Evolutionary conservation across 1,140 invertebrate species (phyloP), one percentile per base, ranked within the genome.

Genomic region (Diploscapter pachys): DNA sequence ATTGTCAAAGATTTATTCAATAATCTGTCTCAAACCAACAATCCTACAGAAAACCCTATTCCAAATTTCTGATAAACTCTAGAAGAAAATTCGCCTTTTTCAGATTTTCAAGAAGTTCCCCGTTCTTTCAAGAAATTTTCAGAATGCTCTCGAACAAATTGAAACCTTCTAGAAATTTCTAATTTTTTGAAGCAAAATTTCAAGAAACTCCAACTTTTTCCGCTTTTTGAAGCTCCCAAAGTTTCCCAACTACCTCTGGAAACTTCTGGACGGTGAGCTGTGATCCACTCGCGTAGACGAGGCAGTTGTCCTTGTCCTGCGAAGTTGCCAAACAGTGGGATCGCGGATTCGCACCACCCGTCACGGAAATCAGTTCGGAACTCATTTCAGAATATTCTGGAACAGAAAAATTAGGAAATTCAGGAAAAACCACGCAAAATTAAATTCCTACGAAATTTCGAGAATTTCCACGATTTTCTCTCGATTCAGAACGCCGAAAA

Each of bases 281-380:
- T 48, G 55, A 59, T 3, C 63, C 64, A 3, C 65, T 69, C 3
- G 73, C 73, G 48, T 74, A 74, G 56, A 31, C 13, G 73, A 53
- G 4, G 63, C 57, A 3, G 67, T 31, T 75, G 59, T 55, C 9
- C 51, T 31, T 31, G 31, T 31, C 31, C 31, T 31, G 31, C 1
- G 31, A 68, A 6, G 65, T 13, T 4, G 54, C 68, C 50, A 75
- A 53, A 56, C 57, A 61, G 68, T 75, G 74, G 5, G 74, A 70
- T 1, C 67, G 50, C 2, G 67, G 74, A 54, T 61, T 71, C 48
- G 66, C 74, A 61, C 74, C 67, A 0, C 67, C 68, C 6, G 57
- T 53, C n/a, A 65, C 66, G 55, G 71, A 75, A 5, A 73, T 49
- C 48, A 71, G 67, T 52, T 75, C 61, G 51, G 71, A 55, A 56